Conservation (phyloP, 2,113 vertebrate genomes). For the Sylvietta virens region DNA sequence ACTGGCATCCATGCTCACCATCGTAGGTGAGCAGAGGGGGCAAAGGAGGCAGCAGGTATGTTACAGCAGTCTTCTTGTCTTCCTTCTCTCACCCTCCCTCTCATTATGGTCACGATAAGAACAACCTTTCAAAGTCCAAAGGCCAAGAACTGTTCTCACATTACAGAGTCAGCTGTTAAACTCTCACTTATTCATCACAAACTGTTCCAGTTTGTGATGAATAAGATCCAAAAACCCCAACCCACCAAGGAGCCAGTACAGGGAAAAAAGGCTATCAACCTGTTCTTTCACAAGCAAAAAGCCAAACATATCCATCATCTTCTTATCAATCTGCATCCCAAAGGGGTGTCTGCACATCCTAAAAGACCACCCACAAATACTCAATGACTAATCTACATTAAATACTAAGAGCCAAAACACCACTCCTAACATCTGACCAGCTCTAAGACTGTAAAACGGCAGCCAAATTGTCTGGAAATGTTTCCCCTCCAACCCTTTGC, state of each 20-base stretch:
- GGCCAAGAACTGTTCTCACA: neutral
- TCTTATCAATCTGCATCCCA: neutral
- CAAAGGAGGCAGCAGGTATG: neutral
- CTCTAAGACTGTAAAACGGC: neutral
- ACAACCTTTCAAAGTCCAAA: neutral
- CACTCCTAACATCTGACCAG: neutral
- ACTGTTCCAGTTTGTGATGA: no score
- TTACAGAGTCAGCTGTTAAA: slow-evolving; percentile 38
- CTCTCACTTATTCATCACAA: neutral
- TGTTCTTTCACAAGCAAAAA: neutral
- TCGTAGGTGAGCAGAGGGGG: neutral
- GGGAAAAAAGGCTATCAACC: neutral
- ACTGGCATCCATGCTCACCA: neutral
- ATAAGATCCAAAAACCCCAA: no score
- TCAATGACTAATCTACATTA: neutral
- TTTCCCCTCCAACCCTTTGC: neutral
- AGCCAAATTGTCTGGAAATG: neutral
- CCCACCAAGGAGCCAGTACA: neutral
- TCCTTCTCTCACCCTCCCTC: neutral
- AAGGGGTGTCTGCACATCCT: neutral
- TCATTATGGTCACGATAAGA: neutral
- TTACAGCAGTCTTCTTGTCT: neutral
- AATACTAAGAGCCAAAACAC: neutral
- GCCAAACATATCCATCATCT: neutral
- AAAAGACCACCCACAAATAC: neutral